Percentiles rank a stretch among this genome's conserved stretches.
phyloP scores from a whole-genome alignment of 2,888 invertebrate species.

The Troides helena region DNA sequence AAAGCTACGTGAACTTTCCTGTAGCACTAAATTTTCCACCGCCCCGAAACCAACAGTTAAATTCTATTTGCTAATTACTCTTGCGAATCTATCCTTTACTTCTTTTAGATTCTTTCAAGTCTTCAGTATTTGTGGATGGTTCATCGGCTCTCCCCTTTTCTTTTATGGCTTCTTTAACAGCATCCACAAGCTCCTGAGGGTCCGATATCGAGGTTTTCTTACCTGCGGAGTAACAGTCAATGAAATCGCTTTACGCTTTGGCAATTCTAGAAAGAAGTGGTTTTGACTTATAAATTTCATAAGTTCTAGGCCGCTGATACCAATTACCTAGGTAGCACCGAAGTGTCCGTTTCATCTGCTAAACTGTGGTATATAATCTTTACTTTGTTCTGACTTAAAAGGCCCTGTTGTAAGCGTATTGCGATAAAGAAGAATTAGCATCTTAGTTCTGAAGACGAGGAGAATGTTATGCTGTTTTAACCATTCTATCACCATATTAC shows the following conservation, averaged over 20 bases:
- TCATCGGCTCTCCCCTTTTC: constrained; percentile 67
- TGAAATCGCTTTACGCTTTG: not conserved
- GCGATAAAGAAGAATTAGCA: too few relatives aligned
- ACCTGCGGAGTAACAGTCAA: constrained; percentile 67
- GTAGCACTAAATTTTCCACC: constrained; percentile 14
- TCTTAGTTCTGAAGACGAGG: too few relatives aligned
- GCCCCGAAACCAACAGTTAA: constrained; percentile 8
- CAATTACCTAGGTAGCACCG: too few relatives aligned
- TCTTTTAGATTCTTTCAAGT: constrained; percentile 64
- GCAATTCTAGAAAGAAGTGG: not conserved
- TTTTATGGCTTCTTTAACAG: constrained; percentile 81
- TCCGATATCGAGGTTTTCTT: constrained; percentile 82
- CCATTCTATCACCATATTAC: too few relatives aligned
- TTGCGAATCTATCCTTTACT: constrained; percentile 60
- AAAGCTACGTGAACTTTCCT: constrained; percentile 11
- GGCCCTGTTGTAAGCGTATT: too few relatives aligned
- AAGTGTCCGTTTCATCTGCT: too few relatives aligned
- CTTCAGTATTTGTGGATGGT: constrained; percentile 47
- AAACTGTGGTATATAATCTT: too few relatives aligned
- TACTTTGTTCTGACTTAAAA: too few relatives aligned
- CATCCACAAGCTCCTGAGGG: constrained; percentile 80
- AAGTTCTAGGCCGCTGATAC: too few relatives aligned
- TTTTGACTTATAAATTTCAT: not conserved
- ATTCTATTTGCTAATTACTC: constrained; percentile 24
- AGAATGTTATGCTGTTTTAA: too few relatives aligned